These are phyloP conservation scores for Tetheella fluctuosa DNA, from an alignment of 2,888 invertebrate genomes.

Conservation along the genomic window DNA sequence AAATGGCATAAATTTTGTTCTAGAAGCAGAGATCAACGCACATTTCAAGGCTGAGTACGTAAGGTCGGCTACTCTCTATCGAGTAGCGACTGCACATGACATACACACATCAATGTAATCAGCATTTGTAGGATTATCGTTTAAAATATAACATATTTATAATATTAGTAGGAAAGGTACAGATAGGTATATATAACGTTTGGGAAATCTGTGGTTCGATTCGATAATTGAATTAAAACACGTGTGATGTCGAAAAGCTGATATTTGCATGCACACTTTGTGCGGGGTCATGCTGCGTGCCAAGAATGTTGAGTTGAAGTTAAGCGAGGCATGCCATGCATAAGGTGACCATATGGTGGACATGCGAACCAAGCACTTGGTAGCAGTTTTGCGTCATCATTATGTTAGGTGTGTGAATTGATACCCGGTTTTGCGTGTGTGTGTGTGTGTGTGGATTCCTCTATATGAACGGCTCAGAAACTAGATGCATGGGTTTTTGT, in stretches of 20 bases:
- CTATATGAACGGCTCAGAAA: background rate
- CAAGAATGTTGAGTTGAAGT: slow-evolving; percentile 27
- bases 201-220: background rate
- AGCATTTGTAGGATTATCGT: slow-evolving; percentile 3
- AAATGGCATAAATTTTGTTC: slow-evolving; percentile 3
- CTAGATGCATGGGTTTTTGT: slow-evolving; percentile 11
- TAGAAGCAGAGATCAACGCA: slow-evolving; percentile 12
- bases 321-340: slow-evolving; percentile 15
- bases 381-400: slow-evolving; percentile 16
- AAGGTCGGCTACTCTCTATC: slow-evolving; percentile 14
- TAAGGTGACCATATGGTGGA: slow-evolving; percentile 14
- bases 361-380: slow-evolving; percentile 14
- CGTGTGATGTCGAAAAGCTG: slow-evolving; percentile 8
- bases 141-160: too few species aligned
- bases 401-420: slow-evolving; percentile 1
- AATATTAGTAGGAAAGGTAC: too few species aligned
- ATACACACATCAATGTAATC: background rate
- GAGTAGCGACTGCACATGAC: slow-evolving; percentile 7
- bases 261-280: slow-evolving; percentile 9
- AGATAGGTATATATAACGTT: background rate
- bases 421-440: background rate
- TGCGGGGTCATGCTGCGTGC: slow-evolving; percentile 16
- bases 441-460: background rate
- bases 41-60: slow-evolving; percentile 13
- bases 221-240: slow-evolving; percentile 6